phyloP scores from a whole-genome alignment of 2,797 vertebrate species.

The Phalloptychus januarius region DNA sequence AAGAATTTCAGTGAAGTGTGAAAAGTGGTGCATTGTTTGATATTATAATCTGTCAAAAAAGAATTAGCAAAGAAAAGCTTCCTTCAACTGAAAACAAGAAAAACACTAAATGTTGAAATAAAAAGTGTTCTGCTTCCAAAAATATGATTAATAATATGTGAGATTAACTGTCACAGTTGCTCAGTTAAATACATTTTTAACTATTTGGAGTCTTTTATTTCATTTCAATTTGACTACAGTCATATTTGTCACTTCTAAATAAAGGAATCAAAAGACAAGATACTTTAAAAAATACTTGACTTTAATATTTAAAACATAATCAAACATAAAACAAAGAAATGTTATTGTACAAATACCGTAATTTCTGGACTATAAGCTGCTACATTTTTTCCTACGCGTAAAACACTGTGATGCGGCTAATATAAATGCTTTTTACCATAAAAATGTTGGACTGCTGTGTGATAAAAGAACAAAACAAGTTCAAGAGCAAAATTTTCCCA shows the following conservation, averaged over 20 bases:
- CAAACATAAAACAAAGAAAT: neutral
- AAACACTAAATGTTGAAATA: neutral
- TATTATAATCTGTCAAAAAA: neutral
- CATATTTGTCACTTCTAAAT: neutral
- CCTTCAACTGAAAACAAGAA: neutral
- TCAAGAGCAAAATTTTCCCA: too few relatives aligned
- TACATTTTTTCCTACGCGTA: too few relatives aligned
- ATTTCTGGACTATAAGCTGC: too few relatives aligned
- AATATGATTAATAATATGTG: neutral
- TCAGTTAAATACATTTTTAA: neutral
- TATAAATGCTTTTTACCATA: too few relatives aligned
- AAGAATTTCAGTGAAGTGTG: neutral
- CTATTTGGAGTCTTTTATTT: neutral
- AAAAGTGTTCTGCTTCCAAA: neutral
- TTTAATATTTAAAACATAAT: slow-evolving; percentile 1
- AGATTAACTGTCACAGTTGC: neutral
- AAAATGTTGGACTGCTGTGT: too few relatives aligned
- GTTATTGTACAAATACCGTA: slow-evolving; percentile 1
- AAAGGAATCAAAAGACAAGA: neutral
- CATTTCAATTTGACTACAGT: neutral
- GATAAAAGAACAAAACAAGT: too few relatives aligned
- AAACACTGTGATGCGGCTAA: too few relatives aligned
- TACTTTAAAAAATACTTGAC: slow-evolving; percentile 1
- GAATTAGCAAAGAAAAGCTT: neutral
- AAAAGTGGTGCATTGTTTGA: neutral